These are phyloP conservation scores for Orthonevra nobilis DNA, from an alignment of 2,888 invertebrate species.

Conservation along the genomic window DNA sequence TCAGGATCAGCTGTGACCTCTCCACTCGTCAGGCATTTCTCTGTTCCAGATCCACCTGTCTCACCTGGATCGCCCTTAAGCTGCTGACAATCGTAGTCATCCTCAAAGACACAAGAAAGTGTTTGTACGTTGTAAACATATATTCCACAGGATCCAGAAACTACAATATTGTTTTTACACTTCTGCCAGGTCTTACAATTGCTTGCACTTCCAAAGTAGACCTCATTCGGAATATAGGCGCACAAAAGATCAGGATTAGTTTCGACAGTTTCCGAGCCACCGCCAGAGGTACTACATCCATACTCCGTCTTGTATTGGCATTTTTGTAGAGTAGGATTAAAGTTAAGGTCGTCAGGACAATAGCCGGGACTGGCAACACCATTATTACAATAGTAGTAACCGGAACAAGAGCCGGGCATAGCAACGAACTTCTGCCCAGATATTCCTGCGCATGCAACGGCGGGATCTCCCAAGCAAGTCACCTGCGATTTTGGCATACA, in stretches of 20 bases:
- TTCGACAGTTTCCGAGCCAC: neutral
- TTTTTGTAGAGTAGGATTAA: slow-evolving; percentile 61
- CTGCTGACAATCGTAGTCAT: slow-evolving; percentile 51
- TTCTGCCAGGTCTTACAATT: slow-evolving; percentile 70
- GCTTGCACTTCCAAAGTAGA: slow-evolving; percentile 72
- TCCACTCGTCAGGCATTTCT: neutral
- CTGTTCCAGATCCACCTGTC: slow-evolving; percentile 1
- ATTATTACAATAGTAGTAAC: slow-evolving; percentile 71
- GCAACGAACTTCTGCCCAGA: slow-evolving; percentile 61
- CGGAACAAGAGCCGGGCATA: slow-evolving; percentile 67
- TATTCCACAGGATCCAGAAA: slow-evolving; percentile 63
- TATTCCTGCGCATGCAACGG: slow-evolving; percentile 61
- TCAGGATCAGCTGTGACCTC: slow-evolving; percentile 18
- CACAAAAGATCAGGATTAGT: slow-evolving; percentile 38
- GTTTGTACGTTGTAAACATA: slow-evolving; percentile 59
- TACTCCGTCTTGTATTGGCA: slow-evolving; percentile 66
- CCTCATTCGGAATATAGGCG: slow-evolving; percentile 57
- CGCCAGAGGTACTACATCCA: slow-evolving; percentile 37
- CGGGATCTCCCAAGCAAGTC: slow-evolving; percentile 41
- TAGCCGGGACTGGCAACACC: slow-evolving; percentile 46
- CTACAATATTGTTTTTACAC: slow-evolving; percentile 63
- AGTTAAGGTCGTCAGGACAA: slow-evolving; percentile 71
- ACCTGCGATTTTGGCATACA: slow-evolving; percentile 62
- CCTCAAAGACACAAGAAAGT: slow-evolving; percentile 63
- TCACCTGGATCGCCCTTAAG: slow-evolving; percentile 44